A percentile compares a stretch with the other conserved stretches of the same genome.
Conservation (phyloP, 2,113 vertebrate genomes). For the Etheostoma cragini region DNA sequence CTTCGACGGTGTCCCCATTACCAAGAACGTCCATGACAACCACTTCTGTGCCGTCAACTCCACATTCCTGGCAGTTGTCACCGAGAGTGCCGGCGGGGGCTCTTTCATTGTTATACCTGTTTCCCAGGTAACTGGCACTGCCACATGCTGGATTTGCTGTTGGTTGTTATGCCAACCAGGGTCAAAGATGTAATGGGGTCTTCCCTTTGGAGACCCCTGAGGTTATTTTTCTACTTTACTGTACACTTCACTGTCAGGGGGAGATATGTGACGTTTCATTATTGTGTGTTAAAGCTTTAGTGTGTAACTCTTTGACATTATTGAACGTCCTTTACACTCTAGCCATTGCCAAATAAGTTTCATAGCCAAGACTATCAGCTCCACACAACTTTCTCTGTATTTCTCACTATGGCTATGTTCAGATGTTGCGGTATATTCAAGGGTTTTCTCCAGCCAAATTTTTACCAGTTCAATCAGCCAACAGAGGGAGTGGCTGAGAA, state of each 20-base stretch:
- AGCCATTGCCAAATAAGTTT: too few relatives aligned
- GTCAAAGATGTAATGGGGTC: not conserved
- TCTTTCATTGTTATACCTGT: conserved; percentile 95
- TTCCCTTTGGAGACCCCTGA: not conserved
- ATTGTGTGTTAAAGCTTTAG: not conserved
- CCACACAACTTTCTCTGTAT: too few relatives aligned
- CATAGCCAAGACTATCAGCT: too few relatives aligned
- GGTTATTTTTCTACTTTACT: not conserved
- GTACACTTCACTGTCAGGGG: not conserved
- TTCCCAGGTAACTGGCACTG: conserved; percentile 86
- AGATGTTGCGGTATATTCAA: too few relatives aligned
- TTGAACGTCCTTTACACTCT: too few relatives aligned
- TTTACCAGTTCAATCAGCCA: too few relatives aligned
- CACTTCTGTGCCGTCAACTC: conserved; percentile 97
- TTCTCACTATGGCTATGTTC: too few relatives aligned
- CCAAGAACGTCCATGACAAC: conserved; percentile 98
- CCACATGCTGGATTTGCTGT: not conserved
- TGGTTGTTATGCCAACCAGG: not conserved
- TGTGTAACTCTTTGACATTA: too few relatives aligned
- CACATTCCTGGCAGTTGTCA: conserved; percentile 95
- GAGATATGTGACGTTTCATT: not conserved
- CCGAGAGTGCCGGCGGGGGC: conserved; percentile 93
- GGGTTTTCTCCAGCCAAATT: too few relatives aligned
- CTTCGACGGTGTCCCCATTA: conserved; percentile 96
- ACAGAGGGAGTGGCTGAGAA: too few relatives aligned